Percentiles rank a stretch among this genome's conserved stretches.
These are phyloP conservation scores for Camelus bactrianus DNA, from an alignment of 2,113 vertebrate species.

Conservation along the genomic window DNA sequence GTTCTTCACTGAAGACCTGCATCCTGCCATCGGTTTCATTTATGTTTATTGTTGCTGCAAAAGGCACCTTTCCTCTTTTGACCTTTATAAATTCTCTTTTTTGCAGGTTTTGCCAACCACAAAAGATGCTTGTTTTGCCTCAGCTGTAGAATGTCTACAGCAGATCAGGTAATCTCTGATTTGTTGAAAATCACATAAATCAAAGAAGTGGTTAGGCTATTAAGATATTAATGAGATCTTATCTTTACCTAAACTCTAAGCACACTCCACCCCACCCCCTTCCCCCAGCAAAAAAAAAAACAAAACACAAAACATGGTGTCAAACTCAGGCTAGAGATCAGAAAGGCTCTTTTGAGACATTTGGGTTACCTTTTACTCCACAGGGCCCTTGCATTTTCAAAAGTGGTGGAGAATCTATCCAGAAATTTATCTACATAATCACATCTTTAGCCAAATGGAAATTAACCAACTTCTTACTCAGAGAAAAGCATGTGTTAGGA, in stretches of 20 bases:
- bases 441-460: constrained; percentile 30
- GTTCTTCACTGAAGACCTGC: not conserved
- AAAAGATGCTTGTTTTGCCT: constrained; percentile 96
- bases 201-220: not conserved
- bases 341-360: constrained; percentile 13
- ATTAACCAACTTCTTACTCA: not conserved
- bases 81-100: constrained; percentile 37
- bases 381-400: not conserved
- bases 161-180: constrained; percentile 94
- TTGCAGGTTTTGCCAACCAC: constrained; percentile 92
- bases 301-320: not conserved
- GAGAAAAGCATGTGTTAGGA: not conserved
- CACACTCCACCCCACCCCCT: no score
- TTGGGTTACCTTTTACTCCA: not conserved
- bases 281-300: no score
- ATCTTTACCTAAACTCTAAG: not conserved
- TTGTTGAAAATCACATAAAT: constrained; percentile 16
- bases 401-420: not conserved
- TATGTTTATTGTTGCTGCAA: not conserved
- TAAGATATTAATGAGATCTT: not conserved
- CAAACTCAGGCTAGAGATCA: not conserved
- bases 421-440: not conserved
- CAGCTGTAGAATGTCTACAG: constrained; percentile 96
- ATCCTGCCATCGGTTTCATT: not conserved
- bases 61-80: constrained; percentile 11